A percentile compares a stretch with the other conserved stretches of the same genome.
Evolutionary conservation across 30 jellyfish, hydroid and myxozoan species (phyloP).

Genomic region (Aurelia aurita): DNA sequence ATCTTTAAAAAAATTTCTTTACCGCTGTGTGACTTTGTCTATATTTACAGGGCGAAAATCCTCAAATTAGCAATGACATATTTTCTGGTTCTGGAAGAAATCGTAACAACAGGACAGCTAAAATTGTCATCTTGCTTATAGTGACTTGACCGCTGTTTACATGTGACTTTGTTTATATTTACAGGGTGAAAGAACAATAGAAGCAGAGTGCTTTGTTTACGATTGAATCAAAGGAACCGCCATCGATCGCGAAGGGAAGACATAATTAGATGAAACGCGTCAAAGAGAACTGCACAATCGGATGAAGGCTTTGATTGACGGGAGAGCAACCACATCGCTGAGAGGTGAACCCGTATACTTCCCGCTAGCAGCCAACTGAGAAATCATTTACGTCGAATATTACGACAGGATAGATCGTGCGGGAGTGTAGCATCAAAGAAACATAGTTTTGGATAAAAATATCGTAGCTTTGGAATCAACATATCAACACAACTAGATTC

Average conservation of each 20-base stretch:
- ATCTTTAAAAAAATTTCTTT: too few relatives aligned
- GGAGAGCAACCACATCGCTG: slow-evolving; percentile 63
- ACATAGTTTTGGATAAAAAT: neutral
- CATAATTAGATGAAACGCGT: slow-evolving; percentile 67
- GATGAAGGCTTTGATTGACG: slow-evolving; percentile 66
- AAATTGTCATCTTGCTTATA: neutral
- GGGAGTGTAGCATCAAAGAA: neutral
- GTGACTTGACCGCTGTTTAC: slow-evolving; percentile 49
- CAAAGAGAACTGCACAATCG: slow-evolving; percentile 56
- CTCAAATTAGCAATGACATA: too few relatives aligned
- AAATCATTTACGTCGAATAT: slow-evolving; percentile 37
- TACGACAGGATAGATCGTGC: slow-evolving; percentile 12
- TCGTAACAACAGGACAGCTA: neutral
- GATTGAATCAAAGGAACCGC: slow-evolving; percentile 36
- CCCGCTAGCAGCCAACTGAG: slow-evolving; percentile 59
- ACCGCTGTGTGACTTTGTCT: too few relatives aligned
- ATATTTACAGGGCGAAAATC: too few relatives aligned
- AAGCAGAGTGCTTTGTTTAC: slow-evolving; percentile 60
- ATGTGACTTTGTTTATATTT: slow-evolving; percentile 17
- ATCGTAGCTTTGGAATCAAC: neutral
- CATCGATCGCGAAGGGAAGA: slow-evolving; percentile 40
- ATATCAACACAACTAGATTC: too few relatives aligned
- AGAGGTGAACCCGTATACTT: slow-evolving; percentile 39
- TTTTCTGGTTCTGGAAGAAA: neutral
- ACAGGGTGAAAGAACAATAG: slow-evolving; percentile 62